Evolutionary conservation across 2,888 invertebrate genomes (phyloP).

Genomic region (Danaus chrysippus): DNA sequence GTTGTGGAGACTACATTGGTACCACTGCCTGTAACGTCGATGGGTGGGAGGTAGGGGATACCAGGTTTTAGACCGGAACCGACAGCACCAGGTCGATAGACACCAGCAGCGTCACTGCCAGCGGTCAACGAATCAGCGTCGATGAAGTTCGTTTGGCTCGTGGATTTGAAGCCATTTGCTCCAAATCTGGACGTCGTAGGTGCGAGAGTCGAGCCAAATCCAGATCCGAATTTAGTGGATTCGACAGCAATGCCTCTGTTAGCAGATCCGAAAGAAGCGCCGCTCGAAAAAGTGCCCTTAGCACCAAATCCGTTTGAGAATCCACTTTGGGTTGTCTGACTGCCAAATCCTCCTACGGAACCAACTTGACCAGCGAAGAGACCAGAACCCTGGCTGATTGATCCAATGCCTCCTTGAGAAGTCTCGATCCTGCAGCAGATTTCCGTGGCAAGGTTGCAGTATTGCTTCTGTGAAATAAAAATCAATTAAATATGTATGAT

Average conservation of each 20-base stretch:
- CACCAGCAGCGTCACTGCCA: constrained; percentile 54
- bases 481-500: constrained; percentile 10
- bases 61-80: constrained; percentile 63
- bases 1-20: constrained; percentile 52
- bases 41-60: constrained; percentile 70
- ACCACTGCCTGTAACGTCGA: constrained; percentile 52
- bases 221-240: constrained; percentile 4
- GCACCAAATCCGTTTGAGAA: constrained; percentile 16
- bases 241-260: constrained; percentile 23
- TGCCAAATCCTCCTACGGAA: constrained; percentile 32
- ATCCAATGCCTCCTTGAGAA: constrained; percentile 52
- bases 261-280: constrained; percentile 31
- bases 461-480: constrained; percentile 66
- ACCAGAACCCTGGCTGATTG: constrained; percentile 49
- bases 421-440: constrained; percentile 71
- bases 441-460: constrained; percentile 67
- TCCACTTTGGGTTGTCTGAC: constrained; percentile 18
- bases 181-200: constrained; percentile 43
- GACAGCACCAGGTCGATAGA: constrained; percentile 56
- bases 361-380: constrained; percentile 36
- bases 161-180: constrained; percentile 47
- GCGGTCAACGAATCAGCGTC: constrained; percentile 61
- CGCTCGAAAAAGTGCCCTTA: constrained; percentile 21
- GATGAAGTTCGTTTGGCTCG: constrained; percentile 60
- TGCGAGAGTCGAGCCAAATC: constrained; percentile 26